Conservation (phyloP, 2,797 vertebrate genomes). For the Gymnothorax reevesii region DNA sequence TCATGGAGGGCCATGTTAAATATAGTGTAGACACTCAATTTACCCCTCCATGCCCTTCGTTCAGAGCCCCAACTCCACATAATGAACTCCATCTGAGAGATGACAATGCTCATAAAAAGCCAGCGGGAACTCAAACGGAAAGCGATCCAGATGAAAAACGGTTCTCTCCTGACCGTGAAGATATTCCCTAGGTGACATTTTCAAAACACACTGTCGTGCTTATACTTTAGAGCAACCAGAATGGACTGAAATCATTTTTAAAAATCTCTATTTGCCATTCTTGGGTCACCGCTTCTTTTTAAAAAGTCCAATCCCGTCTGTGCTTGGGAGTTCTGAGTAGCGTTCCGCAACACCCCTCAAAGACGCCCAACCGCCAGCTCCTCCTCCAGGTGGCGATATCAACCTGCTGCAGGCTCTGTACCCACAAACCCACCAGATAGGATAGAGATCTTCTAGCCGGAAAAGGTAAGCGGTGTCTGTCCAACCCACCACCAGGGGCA, state of each 20-base stretch:
- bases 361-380: not conserved
- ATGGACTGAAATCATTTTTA: not conserved
- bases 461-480: not conserved
- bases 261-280: not conserved
- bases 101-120: slow-evolving; percentile 15
- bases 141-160: slow-evolving; percentile 36
- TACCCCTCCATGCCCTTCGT: not conserved
- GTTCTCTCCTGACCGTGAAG: slow-evolving; percentile 19
- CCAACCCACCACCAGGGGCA: not conserved
- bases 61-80: not conserved
- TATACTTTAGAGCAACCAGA: not conserved
- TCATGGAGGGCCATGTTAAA: slow-evolving; percentile 14
- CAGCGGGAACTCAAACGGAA: slow-evolving; percentile 19
- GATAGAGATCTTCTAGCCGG: not conserved
- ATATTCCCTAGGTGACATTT: slow-evolving; percentile 15
- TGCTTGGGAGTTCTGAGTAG: not conserved
- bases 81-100: slow-evolving; percentile 13
- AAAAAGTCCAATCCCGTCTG: not conserved
- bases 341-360: not conserved
- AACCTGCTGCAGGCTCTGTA: not conserved
- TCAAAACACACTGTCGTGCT: not conserved
- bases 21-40: slow-evolving; percentile 13
- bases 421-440: not conserved
- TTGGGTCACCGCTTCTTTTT: not conserved
- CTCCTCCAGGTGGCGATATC: not conserved